phyloP scores from a whole-genome alignment of 1,140 invertebrate species.

The Drosophila sturtevanti region DNA sequence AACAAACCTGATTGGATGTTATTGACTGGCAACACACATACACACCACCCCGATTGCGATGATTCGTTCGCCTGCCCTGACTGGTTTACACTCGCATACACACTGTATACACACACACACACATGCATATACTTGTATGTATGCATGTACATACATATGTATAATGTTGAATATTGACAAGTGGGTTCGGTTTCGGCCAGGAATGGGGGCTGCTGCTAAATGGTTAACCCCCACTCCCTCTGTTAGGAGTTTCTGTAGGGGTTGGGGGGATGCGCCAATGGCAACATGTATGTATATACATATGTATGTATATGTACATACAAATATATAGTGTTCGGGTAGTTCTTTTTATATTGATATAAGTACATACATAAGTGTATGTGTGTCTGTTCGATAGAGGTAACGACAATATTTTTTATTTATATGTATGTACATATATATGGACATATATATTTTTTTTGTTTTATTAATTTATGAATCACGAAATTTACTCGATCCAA shows the following conservation, averaged over 20 bases:
- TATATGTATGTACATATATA: no score
- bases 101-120: conserved; percentile 10
- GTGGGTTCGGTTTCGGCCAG: conserved; percentile 17
- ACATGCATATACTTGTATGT: conserved; percentile 21
- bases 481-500: neutral
- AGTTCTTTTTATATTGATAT: neutral
- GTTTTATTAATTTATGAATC: neutral
- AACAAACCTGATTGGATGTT: conserved; percentile 83
- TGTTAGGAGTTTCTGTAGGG: conserved; percentile 24
- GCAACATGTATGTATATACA: conserved; percentile 18
- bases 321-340: neutral
- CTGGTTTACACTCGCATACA: conserved; percentile 36
- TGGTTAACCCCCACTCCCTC: neutral
- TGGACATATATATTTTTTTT: no score
- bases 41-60: conserved; percentile 50
- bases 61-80: conserved; percentile 71
- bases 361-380: no score
- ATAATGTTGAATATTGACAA: conserved; percentile 40
- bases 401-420: neutral
- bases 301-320: neutral
- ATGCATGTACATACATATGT: conserved; percentile 9
- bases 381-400: neutral
- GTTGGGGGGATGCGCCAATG: conserved; percentile 30
- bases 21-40: conserved; percentile 81
- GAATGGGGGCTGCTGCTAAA: neutral